These are phyloP conservation scores for Scolopax rusticola DNA, from an alignment of 2,797 vertebrate species.

Conservation along the genomic window DNA sequence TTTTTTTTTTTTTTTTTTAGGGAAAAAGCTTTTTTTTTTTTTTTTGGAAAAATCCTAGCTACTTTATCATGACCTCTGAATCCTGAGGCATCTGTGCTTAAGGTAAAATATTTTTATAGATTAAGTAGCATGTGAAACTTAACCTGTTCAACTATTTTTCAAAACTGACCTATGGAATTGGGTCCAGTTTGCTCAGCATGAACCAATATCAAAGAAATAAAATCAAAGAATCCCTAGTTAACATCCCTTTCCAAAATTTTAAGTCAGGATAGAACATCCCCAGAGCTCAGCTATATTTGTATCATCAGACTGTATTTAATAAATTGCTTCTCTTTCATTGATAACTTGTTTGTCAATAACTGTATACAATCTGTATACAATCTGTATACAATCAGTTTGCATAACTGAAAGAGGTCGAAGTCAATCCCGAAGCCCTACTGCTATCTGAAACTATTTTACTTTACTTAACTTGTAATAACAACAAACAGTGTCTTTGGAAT, in stretches of 20 bases:
- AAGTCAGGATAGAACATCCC: neutral
- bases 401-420: neutral
- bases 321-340: neutral
- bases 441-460: neutral
- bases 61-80: neutral
- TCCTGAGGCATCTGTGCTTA: neutral
- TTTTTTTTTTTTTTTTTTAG: too few relatives aligned
- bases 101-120: neutral
- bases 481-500: neutral
- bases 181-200: neutral
- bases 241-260: neutral
- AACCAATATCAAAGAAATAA: neutral
- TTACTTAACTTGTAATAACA: neutral
- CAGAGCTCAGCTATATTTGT: neutral
- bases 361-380: neutral
- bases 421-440: neutral
- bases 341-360: neutral
- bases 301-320: neutral
- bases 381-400: neutral
- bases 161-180: neutral
- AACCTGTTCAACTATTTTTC: neutral
- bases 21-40: too few relatives aligned
- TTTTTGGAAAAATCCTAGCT: neutral
- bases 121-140: neutral
- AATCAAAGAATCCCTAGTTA: neutral